These are phyloP conservation scores for Pollimyrus isidori DNA, from an alignment of 2,113 vertebrate species.

Conservation along the genomic window DNA sequence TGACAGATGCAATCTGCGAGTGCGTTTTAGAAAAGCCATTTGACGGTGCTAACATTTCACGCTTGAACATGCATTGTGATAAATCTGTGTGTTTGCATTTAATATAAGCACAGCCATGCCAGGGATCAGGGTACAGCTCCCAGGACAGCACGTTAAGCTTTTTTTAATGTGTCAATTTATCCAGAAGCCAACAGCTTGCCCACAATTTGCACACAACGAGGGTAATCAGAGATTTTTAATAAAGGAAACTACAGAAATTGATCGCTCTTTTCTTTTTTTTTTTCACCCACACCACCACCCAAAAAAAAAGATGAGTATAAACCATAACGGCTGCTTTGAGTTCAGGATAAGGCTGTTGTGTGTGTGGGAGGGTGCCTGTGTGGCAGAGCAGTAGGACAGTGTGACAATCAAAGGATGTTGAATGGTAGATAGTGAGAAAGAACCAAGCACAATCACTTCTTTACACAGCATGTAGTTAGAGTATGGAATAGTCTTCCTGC, in stretches of 20 bases:
- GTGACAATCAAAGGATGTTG: not conserved
- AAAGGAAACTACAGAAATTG: not conserved
- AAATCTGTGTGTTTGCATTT: not conserved
- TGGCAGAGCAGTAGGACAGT: not conserved
- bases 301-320: not conserved
- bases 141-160: not conserved
- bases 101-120: constrained; percentile 8
- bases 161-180: not conserved
- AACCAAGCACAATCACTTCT: not conserved
- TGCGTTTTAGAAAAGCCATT: constrained; percentile 3
- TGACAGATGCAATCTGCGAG: constrained; percentile 3
- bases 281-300: not conserved
- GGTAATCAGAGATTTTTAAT: not conserved
- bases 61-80: constrained; percentile 15
- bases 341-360: not conserved
- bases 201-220: constrained; percentile 11
- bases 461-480: too few species aligned
- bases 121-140: not conserved
- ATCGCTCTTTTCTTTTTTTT: not conserved
- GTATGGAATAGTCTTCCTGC: too few species aligned
- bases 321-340: not conserved
- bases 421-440: not conserved
- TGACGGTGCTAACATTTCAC: constrained; percentile 14
- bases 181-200: not conserved
- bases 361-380: not conserved